A percentile compares a stretch with the other conserved stretches of the same genome.
phyloP scores from a whole-genome alignment of 2,113 vertebrate genomes.

The Ovis aries region DNA sequence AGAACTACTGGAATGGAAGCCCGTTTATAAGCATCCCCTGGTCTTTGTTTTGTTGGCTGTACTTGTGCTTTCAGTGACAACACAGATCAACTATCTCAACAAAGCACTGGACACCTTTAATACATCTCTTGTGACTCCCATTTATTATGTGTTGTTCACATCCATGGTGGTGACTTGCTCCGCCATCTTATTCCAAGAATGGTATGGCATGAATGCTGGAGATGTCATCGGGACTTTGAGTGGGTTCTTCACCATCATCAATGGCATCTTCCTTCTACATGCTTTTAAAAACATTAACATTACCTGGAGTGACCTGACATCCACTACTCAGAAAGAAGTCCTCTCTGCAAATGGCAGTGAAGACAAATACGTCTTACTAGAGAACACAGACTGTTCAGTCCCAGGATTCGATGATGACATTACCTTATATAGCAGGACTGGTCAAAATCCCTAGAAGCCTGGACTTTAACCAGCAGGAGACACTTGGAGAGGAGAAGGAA shows the following conservation, averaged over 20 bases:
- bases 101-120: slow-evolving; percentile 85
- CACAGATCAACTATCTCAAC: slow-evolving; percentile 87
- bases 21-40: slow-evolving; percentile 77
- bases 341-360: slow-evolving; percentile 23
- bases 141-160: slow-evolving; percentile 87
- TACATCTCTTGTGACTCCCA: slow-evolving; percentile 84
- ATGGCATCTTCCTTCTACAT: slow-evolving; percentile 84
- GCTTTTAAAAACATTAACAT: slow-evolving; percentile 82
- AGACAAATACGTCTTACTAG: slow-evolving; percentile 77
- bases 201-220: slow-evolving; percentile 79
- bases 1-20: slow-evolving; percentile 75
- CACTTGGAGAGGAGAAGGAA: not conserved
- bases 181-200: slow-evolving; percentile 85
- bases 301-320: slow-evolving; percentile 81
- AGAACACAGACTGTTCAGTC: slow-evolving; percentile 69
- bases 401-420: slow-evolving; percentile 74
- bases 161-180: slow-evolving; percentile 81
- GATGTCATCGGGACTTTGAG: slow-evolving; percentile 83
- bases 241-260: slow-evolving; percentile 83
- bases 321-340: slow-evolving; percentile 57
- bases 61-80: slow-evolving; percentile 79
- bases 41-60: slow-evolving; percentile 77
- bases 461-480: not conserved
- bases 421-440: slow-evolving; percentile 72
- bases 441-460: not conserved